phyloP scores from a whole-genome alignment of 2,113 vertebrate species.

The Festucalex cinctus region DNA sequence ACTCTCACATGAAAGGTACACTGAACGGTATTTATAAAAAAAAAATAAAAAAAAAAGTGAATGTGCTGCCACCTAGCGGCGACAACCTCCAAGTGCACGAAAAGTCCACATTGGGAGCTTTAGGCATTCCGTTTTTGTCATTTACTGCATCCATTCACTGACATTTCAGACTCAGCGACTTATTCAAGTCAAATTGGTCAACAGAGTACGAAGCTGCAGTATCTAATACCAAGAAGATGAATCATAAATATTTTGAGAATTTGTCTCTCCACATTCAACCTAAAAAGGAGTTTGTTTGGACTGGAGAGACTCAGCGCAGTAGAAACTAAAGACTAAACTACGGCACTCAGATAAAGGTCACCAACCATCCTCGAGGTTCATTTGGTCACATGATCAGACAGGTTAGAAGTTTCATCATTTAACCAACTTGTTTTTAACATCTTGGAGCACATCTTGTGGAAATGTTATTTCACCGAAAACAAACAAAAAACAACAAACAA shows the following conservation, averaged over 20 bases:
- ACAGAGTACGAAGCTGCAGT: not conserved
- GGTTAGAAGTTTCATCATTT: no score
- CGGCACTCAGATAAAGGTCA: not conserved
- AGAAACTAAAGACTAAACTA: not conserved
- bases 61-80: constrained; percentile 56
- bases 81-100: not conserved
- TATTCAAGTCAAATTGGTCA: not conserved
- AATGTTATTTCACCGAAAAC: no score
- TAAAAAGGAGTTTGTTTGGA: not conserved
- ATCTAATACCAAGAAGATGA: not conserved
- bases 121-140: not conserved
- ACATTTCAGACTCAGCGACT: not conserved
- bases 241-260: not conserved
- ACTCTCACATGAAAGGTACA: constrained; percentile 29
- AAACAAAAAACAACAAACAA: not conserved
- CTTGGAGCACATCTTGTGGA: no score
- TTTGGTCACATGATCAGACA: not conserved
- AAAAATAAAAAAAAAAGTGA: not conserved
- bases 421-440: not conserved
- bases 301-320: not conserved
- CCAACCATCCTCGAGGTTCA: not conserved
- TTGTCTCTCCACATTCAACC: not conserved
- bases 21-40: constrained; percentile 8
- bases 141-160: not conserved
- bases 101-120: not conserved